Conservation (phyloP, 2,797 vertebrate species). For the Melopsittacus undulatus region DNA sequence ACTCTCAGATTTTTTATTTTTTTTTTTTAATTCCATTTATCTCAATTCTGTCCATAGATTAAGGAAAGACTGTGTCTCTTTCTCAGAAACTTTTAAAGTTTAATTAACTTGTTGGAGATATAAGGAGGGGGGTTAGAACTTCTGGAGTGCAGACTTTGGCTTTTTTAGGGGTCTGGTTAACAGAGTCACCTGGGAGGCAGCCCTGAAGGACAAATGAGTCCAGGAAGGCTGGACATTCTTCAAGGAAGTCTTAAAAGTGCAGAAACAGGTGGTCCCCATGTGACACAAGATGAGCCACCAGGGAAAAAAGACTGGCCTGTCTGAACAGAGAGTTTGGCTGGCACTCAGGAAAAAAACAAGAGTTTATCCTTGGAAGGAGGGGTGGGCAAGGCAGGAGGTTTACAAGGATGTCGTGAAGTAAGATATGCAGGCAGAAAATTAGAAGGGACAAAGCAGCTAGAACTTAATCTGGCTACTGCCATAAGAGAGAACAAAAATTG, state of each 20-base stretch:
- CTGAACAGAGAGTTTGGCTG: background rate
- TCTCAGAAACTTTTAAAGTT: background rate
- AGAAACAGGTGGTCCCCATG: background rate
- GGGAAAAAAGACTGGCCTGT: accelerated
- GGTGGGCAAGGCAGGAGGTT: background rate
- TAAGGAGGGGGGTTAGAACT: background rate
- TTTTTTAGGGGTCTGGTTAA: background rate
- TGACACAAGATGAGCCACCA: background rate
- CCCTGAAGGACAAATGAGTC: background rate
- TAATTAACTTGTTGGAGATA: background rate
- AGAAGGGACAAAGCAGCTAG: background rate
- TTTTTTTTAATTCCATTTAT: background rate
- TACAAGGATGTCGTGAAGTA: background rate
- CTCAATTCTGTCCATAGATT: background rate
- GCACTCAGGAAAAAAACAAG: background rate
- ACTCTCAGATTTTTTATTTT: background rate
- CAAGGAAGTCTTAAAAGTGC: background rate
- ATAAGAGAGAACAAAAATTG: background rate
- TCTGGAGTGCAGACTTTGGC: background rate
- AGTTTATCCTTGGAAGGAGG: background rate
- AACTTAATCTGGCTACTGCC: background rate
- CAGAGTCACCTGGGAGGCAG: background rate
- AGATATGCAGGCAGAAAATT: background rate
- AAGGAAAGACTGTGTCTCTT: background rate
- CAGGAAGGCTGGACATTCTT: background rate